phyloP scores from a whole-genome alignment of 2,113 vertebrate genomes.

The Nothocercus nigrocapillus region DNA sequence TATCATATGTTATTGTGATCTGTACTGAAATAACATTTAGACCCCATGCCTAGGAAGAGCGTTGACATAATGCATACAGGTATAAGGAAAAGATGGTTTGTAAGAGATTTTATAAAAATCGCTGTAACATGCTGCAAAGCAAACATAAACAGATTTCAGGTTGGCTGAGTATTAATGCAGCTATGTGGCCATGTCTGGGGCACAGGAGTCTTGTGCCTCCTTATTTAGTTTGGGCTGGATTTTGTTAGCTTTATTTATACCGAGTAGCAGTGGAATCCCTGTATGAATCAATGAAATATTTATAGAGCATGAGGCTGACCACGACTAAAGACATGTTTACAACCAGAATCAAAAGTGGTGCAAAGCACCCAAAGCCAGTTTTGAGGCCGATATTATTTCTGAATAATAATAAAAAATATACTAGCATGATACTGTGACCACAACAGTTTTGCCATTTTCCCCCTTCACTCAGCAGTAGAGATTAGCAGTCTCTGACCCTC shows the following conservation, averaged over 20 bases:
- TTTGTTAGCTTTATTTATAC: neutral
- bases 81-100: neutral
- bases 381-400: neutral
- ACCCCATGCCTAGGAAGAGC: neutral
- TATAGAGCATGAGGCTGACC: neutral
- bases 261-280: neutral
- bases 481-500: fast-evolving
- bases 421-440: neutral
- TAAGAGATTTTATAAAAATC: neutral
- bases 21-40: neutral
- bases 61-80: neutral
- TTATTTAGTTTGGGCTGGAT: neutral
- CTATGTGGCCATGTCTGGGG: neutral
- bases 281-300: neutral
- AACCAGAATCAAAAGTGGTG: neutral
- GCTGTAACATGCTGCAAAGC: neutral
- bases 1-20: neutral
- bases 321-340: neutral
- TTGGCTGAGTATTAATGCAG: neutral
- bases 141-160: neutral
- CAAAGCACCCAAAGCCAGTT: neutral
- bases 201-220: neutral
- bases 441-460: neutral
- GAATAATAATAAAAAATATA: neutral
- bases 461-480: neutral